These are phyloP conservation scores for Poecilia velifera DNA, from an alignment of 2,797 vertebrate species.

Conservation along the genomic window DNA sequence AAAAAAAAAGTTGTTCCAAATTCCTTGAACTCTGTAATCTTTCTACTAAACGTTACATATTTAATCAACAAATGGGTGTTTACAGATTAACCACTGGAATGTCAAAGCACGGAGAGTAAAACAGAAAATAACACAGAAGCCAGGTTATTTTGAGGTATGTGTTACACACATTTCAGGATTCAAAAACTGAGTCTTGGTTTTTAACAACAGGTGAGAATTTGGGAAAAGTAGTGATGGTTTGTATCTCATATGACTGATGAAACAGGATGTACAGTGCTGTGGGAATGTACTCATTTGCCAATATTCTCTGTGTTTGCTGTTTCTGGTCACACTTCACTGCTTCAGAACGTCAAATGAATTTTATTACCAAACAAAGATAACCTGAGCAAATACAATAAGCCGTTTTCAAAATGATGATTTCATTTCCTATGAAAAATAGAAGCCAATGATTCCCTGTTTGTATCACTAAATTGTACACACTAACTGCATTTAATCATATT, in stretches of 20 bases:
- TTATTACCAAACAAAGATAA: background rate
- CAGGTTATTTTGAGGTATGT: background rate
- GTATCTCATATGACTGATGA: background rate
- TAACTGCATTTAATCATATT: no score
- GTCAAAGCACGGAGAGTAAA: background rate
- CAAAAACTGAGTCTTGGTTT: background rate
- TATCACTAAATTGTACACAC: no score
- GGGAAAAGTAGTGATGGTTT: background rate
- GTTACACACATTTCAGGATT: background rate
- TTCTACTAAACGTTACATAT: background rate
- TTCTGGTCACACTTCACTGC: background rate
- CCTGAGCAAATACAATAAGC: background rate
- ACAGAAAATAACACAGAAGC: background rate
- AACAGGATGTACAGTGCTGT: background rate
- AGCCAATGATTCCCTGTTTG: background rate
- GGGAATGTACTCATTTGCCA: background rate
- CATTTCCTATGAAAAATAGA: background rate
- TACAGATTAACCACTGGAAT: background rate
- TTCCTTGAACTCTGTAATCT: background rate
- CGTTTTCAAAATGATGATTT: background rate
- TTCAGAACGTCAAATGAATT: background rate
- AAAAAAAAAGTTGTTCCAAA: background rate
- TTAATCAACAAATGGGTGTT: background rate
- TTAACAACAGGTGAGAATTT: background rate
- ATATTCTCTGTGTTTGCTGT: background rate